Evolutionary conservation across 2,797 vertebrate genomes (phyloP), one percentile per base, ranked within the genome.

Genomic region (Odontamblyopus lacepedii): DNA sequence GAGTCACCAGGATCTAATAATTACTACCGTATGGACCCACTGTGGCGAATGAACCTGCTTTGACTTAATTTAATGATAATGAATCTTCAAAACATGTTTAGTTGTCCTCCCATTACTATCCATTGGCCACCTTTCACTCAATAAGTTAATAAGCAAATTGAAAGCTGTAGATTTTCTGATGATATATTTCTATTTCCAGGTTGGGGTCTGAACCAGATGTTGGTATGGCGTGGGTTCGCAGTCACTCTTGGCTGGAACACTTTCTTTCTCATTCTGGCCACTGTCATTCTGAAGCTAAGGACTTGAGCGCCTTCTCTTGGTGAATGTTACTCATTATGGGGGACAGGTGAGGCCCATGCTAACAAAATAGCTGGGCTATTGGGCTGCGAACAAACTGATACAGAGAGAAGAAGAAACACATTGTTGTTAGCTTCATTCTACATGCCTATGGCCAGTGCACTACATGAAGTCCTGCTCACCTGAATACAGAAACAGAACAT

Each of bases 191-290:
- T 11, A 72, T 50, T 65, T 0, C 56, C 81, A 95, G 94, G 94
- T 32, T 95, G 94, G 94, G 93, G 78, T 77, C 44, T 95, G 69
- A 83, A 90, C 8, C 86, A 50, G 23, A 93, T 94, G 92, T 93
- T 95, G 91, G 94, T 95, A 74, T 95, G 94, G 94, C 86, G 93
- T 68, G 94, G 93, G 57, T 95, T 95, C 4, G 91, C 85, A 0
- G 90, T 94, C 77, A 94, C 93, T 19, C 76, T 95, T 30, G 94
- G 92, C 62, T 95, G 94, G 93, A 95, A 93, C 88, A 92, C 91
- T 0, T 94, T 95, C 87, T 95, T 95, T 86, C 81, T 95, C 71
- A 78, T 94, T 81, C 77, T 95, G 76, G 93, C 94, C n/a, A 95
- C 93, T 0, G 75, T 95, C 85, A 95, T 95, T 88, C 70, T 95